Conservation (phyloP, 1,140 invertebrate species). For the Drosophila kepulauana region DNA sequence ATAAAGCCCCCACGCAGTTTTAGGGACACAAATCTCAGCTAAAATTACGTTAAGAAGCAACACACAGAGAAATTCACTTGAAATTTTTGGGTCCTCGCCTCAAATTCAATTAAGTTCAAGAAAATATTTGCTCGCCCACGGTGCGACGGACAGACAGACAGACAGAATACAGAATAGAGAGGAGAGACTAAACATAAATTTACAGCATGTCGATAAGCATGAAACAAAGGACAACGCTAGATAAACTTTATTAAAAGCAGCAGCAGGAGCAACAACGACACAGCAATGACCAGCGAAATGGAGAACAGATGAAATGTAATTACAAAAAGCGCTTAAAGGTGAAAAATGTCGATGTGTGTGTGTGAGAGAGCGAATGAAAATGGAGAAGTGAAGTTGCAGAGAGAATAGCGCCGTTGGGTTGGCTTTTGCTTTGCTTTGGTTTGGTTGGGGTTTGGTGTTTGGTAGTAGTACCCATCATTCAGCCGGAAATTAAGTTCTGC, state of each 20-base stretch:
- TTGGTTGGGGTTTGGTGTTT: too few species aligned
- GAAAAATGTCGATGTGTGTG: conserved; percentile 62
- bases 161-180: conserved; percentile 7
- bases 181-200: conserved; percentile 76
- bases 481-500: conserved; percentile 84
- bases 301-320: conserved; percentile 81
- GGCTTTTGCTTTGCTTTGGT: neutral
- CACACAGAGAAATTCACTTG: conserved; percentile 56
- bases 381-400: conserved; percentile 11
- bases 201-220: conserved; percentile 76
- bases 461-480: conserved; percentile 66
- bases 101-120: conserved; percentile 84
- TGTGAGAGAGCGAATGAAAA: conserved; percentile 14
- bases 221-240: conserved; percentile 80
- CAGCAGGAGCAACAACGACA: conserved; percentile 43
- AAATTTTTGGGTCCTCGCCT: conserved; percentile 54
- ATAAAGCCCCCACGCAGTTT: conserved; percentile 12
- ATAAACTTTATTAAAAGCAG: conserved; percentile 83
- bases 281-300: conserved; percentile 42
- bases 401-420: conserved; percentile 26
- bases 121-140: conserved; percentile 82
- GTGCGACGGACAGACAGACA: conserved; percentile 46
- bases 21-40: conserved; percentile 47
- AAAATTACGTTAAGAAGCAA: conserved; percentile 70
- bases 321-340: conserved; percentile 83